These are phyloP conservation scores for Apocheima hispidaria DNA, from an alignment of 2,888 invertebrate genomes.

Conservation along the genomic window DNA sequence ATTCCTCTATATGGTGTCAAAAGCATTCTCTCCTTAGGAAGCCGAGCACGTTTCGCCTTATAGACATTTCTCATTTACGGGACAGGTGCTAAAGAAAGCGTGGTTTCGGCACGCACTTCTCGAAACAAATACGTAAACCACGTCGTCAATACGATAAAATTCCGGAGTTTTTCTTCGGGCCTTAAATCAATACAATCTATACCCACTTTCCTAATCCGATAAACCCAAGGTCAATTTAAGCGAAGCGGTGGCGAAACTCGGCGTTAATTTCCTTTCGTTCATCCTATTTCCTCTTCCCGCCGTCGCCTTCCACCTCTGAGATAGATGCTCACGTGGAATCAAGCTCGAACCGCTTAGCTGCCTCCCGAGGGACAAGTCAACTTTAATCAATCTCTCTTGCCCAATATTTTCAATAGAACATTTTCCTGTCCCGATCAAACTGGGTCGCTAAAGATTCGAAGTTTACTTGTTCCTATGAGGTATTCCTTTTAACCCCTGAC, in stretches of 20 bases:
- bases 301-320: slow-evolving; percentile 86
- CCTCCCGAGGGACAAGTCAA: slow-evolving; percentile 71
- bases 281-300: slow-evolving; percentile 77
- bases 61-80: slow-evolving; percentile 64
- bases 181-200: slow-evolving; percentile 43
- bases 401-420: slow-evolving; percentile 36
- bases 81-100: slow-evolving; percentile 50
- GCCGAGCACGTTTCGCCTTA: slow-evolving; percentile 59
- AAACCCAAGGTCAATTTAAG: slow-evolving; percentile 59
- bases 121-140: slow-evolving; percentile 46
- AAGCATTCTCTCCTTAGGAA: slow-evolving; percentile 58
- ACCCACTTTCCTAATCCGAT: slow-evolving; percentile 47
- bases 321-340: slow-evolving; percentile 78
- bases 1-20: slow-evolving; percentile 59
- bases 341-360: slow-evolving; percentile 81
- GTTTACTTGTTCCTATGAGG: slow-evolving; percentile 72
- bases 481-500: slow-evolving; percentile 58
- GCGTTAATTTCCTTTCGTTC: slow-evolving; percentile 61
- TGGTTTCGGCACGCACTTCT: slow-evolving; percentile 47
- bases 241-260: slow-evolving; percentile 81
- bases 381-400: slow-evolving; percentile 45
- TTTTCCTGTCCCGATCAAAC: slow-evolving; percentile 35
- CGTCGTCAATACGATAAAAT: slow-evolving; percentile 40
- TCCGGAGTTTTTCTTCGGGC: slow-evolving; percentile 52
- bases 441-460: slow-evolving; percentile 39